Percentiles rank a stretch among this genome's conserved stretches.
These are phyloP conservation scores for Aproaerema taeniolella DNA, from an alignment of 2,888 invertebrate species.

Conservation along the genomic window DNA sequence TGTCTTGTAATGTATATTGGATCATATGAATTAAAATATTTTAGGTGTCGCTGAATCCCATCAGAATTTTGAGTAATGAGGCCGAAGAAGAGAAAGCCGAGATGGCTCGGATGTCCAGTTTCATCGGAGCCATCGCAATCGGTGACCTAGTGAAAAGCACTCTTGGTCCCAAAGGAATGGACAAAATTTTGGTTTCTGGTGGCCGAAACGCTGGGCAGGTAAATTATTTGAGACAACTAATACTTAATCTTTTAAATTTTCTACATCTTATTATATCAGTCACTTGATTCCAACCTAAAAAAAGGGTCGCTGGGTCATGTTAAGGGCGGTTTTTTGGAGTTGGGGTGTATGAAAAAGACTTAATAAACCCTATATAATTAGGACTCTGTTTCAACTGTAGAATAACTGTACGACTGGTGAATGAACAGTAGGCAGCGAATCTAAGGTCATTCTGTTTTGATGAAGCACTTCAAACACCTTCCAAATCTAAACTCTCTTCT, in stretches of 20 bases:
- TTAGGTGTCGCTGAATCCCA: constrained; percentile 93
- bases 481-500: no score
- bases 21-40: constrained; percentile 16
- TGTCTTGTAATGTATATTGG: constrained; percentile 26
- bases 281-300: no score
- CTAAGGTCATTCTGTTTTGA: no score
- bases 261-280: neutral
- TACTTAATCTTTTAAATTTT: constrained; percentile 1
- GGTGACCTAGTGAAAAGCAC: constrained; percentile 99
- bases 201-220: constrained; percentile 87
- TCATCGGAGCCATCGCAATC: constrained; percentile 98
- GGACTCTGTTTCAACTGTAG: no score
- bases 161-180: constrained; percentile 99
- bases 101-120: constrained; percentile 97
- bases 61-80: constrained; percentile 95
- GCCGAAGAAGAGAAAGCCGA: constrained; percentile 99
- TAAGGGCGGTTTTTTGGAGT: no score
- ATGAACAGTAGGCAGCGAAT: no score
- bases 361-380: no score
- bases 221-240: constrained; percentile 15
- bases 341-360: no score
- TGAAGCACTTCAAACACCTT: no score
- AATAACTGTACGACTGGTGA: no score
- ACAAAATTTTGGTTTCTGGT: constrained; percentile 89
- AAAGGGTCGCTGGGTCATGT: no score